phyloP scores from a whole-genome alignment of 2,797 vertebrate genomes.

The Pygocentrus nattereri region DNA sequence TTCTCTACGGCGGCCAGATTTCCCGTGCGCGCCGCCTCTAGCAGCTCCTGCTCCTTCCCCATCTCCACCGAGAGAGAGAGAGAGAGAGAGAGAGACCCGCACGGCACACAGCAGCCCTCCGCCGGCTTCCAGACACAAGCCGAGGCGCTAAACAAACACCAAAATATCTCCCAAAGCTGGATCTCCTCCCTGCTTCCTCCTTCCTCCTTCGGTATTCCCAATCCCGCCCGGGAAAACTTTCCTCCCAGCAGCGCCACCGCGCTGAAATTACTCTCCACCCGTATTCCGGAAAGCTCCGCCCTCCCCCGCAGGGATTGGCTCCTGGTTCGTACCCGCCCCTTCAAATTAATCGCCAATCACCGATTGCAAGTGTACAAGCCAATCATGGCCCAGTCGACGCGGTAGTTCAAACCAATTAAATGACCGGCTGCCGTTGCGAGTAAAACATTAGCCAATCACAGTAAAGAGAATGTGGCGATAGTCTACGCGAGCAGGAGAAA shows the following conservation, averaged over 20 bases:
- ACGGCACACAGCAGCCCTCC: constrained; percentile 49
- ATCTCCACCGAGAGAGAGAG: constrained; percentile 76
- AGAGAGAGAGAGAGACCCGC: constrained; percentile 23
- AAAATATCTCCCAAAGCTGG: constrained; percentile 59
- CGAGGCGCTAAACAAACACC: constrained; percentile 47
- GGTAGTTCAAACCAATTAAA: background rate
- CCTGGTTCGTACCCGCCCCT: background rate
- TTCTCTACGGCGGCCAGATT: constrained; percentile 95
- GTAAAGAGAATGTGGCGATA: background rate
- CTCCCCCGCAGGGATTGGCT: background rate
- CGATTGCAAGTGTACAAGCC: background rate
- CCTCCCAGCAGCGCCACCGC: constrained; percentile 24
- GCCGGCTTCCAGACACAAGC: constrained; percentile 39
- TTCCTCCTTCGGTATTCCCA: constrained; percentile 44
- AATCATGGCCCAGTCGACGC: background rate
- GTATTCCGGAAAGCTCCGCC: background rate
- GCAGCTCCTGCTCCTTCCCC: constrained; percentile 98
- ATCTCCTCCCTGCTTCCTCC: constrained; percentile 48
- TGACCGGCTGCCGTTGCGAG: background rate
- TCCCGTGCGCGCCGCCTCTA: constrained; percentile 95
- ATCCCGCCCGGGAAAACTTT: constrained; percentile 62
- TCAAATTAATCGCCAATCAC: background rate
- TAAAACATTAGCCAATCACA: background rate
- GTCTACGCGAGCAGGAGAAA: background rate
- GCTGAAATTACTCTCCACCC: background rate